Evolutionary conservation across 2,888 invertebrate species (phyloP).

Genomic region (Carabus problematicus): DNA sequence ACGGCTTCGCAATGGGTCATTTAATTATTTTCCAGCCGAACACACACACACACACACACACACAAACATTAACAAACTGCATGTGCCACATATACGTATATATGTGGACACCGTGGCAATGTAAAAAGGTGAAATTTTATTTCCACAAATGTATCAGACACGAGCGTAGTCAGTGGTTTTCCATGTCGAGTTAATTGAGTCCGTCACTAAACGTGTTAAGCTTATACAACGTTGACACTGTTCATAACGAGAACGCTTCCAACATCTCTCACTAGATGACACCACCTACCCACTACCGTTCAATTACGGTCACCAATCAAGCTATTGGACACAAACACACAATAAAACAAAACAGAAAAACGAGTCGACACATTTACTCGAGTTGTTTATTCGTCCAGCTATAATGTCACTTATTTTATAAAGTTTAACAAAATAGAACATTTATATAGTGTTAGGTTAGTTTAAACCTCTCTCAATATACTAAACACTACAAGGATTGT

Average conservation of each 20-base stretch:
- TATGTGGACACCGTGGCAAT: no score
- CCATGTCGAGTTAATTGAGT: slow-evolving; percentile 36
- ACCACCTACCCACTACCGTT: no score
- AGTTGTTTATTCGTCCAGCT: no score
- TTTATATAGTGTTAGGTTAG: no score
- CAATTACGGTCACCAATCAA: background rate
- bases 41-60: background rate
- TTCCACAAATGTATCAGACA: slow-evolving; percentile 32
- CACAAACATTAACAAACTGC: slow-evolving; percentile 1
- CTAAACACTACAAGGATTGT: no score
- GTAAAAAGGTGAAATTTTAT: slow-evolving; percentile 28
- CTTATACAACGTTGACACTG: background rate
- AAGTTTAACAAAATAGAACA: no score
- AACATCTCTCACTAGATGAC: no score
- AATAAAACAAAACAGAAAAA: background rate
- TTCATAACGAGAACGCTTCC: no score
- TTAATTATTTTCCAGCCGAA: slow-evolving; percentile 16
- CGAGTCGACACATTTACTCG: background rate
- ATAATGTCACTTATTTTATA: no score
- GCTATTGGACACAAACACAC: background rate
- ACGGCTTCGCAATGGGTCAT: background rate
- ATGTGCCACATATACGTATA: no score
- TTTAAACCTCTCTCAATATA: no score
- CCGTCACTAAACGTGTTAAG: slow-evolving; percentile 33
- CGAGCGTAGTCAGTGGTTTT: slow-evolving; percentile 36